phyloP scores from a whole-genome alignment of 1,140 invertebrate species.

The Acyrthosiphon pisum region DNA sequence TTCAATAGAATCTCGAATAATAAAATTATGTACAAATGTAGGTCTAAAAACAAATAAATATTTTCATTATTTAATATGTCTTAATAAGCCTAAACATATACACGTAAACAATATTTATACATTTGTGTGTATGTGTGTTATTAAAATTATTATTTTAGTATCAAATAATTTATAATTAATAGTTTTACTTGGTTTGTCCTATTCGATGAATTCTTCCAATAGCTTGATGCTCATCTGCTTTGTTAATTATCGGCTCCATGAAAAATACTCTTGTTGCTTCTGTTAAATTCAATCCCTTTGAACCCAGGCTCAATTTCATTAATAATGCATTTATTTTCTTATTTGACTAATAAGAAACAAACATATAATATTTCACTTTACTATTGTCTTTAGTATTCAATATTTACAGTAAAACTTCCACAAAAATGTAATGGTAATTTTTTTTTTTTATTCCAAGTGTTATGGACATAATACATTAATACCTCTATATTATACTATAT shows the following conservation, averaged over 20 bases:
- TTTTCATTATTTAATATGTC: background rate
- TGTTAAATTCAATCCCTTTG: constrained; percentile 80
- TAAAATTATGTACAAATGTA: constrained; percentile 45
- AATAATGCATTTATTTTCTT: constrained; percentile 71
- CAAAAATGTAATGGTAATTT: no score
- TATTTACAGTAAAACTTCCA: no score
- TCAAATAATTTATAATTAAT: background rate
- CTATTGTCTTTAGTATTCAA: background rate
- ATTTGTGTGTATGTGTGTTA: background rate
- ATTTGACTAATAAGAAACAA: constrained; percentile 55
- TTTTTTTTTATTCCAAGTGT: no score
- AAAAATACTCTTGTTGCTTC: constrained; percentile 82
- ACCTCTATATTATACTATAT: no score
- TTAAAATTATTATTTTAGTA: background rate
- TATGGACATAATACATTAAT: no score
- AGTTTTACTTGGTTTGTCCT: constrained; percentile 73
- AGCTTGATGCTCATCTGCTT: constrained; percentile 78
- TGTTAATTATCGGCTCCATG: constrained; percentile 78
- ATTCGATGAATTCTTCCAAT: constrained; percentile 81
- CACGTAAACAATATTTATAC: background rate
- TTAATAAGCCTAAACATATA: background rate
- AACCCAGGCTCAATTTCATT: constrained; percentile 72
- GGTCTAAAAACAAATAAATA: constrained; percentile 34
- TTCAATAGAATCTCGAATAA: constrained; percentile 35
- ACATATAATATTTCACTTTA: constrained; percentile 11